A percentile compares a stretch with the other conserved stretches of the same genome.
Conservation (phyloP, 1,140 invertebrate species). For the Hypothenemus hampei region DNA sequence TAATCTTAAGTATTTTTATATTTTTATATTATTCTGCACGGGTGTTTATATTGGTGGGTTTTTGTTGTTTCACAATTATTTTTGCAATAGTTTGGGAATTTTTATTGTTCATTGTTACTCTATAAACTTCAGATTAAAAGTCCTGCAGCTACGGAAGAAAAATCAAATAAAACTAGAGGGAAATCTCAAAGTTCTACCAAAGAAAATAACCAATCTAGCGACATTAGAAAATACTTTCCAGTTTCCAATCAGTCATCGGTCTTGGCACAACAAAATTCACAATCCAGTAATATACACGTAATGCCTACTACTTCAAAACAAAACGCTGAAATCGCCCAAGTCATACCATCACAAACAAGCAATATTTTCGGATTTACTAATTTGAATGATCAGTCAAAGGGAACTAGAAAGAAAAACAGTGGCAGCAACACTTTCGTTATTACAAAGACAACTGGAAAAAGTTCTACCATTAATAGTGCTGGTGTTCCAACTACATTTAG, state of each 20-base stretch:
- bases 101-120: not conserved
- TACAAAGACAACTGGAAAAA: slow-evolving; percentile 39
- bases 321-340: slow-evolving; percentile 13
- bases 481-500: too few relatives aligned
- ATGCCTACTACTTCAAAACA: slow-evolving; percentile 26
- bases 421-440: slow-evolving; percentile 38
- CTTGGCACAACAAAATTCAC: slow-evolving; percentile 7
- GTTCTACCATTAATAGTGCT: not conserved
- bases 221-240: slow-evolving; percentile 36
- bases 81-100: not conserved
- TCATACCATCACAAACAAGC: slow-evolving; percentile 29
- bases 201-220: slow-evolving; percentile 13
- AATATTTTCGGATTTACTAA: slow-evolving; percentile 36
- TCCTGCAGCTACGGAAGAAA: slow-evolving; percentile 44
- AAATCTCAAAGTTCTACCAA: not conserved
- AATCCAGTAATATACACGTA: slow-evolving; percentile 30
- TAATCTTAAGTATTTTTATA: not conserved
- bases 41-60: not conserved
- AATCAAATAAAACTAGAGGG: slow-evolving; percentile 38
- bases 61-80: not conserved
- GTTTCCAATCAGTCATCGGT: slow-evolving; percentile 11
- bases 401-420: slow-evolving; percentile 37
- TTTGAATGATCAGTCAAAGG: slow-evolving; percentile 17
- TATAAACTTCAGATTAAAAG: slow-evolving; percentile 65
- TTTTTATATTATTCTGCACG: slow-evolving; percentile 1